Base-by-base conservation (phyloP, 2,797 vertebrate genomes). In the Melanotaenia parkinsoni region DNA sequence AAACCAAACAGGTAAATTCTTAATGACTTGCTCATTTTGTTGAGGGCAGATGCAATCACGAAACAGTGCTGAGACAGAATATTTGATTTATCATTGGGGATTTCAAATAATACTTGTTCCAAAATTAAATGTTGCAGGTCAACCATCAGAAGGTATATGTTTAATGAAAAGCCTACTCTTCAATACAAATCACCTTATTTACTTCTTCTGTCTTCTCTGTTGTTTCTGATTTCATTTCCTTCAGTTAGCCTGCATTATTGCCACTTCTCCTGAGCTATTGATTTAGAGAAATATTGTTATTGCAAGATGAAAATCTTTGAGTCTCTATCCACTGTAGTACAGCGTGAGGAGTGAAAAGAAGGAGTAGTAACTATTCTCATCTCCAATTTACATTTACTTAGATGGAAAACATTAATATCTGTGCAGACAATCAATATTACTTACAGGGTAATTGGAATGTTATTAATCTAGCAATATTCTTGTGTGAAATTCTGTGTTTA, bases 251-350 rank as follows among this genome's bases (percentile, higher is more conserved):
- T 94, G 89, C 96, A 97, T 98, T 97, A 97, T 96, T 97, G 95
- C 94, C 94, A 95, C 94, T 93, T 93, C 94, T 95, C 92, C 92
- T 89, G 88, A 93, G 95, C 94, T 96, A 97, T 97, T 97, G 97
- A 98, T 98, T 98, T 97, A 96, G 93, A 95, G 95, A 93, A 94
- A 95, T 95, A 96, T 96, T 92, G 95, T 95, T 97, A 97, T 96
- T 96, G 96, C 95, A 94, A 95, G 95, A 95, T 95, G 95, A 96
- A 96, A 96, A 79, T 73, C 63, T 84, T 45, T 16, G 91, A 94
- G 90, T 91, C 94, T 92, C 86, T 87, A 58, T 85, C 92, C 92
- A 93, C 94, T 95, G 92, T 90, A 92, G 92, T 91, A 92, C 33
- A 73, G 56, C 24, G 75, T 63, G 51, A 60, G 40, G 47, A 60